Evolutionary conservation across 2,888 invertebrate species (phyloP).

Genomic region (Eupithecia insigniata): DNA sequence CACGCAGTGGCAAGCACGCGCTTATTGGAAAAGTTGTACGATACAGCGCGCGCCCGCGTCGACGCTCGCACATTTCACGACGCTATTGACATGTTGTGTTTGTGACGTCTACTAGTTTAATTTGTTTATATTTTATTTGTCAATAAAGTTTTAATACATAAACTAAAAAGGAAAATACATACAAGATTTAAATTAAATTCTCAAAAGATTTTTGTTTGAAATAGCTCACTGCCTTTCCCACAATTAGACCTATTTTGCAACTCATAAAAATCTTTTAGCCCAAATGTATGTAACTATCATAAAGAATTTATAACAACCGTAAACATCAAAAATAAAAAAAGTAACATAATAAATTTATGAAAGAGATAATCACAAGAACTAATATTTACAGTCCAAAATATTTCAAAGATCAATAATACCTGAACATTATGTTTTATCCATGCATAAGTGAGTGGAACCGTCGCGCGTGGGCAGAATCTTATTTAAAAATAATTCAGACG

Average conservation of each 20-base stretch:
- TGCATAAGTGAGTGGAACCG: not conserved
- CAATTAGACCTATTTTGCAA: not conserved
- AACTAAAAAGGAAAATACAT: no score
- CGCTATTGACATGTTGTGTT: conserved; percentile 23
- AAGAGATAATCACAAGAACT: no score
- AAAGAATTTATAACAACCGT: not conserved
- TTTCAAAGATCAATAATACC: no score
- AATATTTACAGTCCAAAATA: no score
- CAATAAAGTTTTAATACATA: no score
- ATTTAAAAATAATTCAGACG: not conserved
- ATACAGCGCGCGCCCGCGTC: conserved; percentile 25
- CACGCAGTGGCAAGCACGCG: conserved; percentile 12
- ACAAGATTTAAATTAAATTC: no score
- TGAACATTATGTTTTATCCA: not conserved
- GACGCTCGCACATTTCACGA: conserved; percentile 35
- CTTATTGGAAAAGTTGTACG: conserved; percentile 46
- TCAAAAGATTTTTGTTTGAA: not conserved
- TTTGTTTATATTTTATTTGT: no score
- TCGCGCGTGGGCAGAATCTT: not conserved
- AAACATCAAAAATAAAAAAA: no score
- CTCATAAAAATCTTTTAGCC: not conserved
- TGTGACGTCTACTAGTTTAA: conserved; percentile 18
- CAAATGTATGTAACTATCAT: not conserved
- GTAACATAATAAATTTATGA: no score
- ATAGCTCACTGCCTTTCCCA: not conserved